phyloP scores from a whole-genome alignment of 2,797 vertebrate genomes.

The Aeoliscus strigatus region DNA sequence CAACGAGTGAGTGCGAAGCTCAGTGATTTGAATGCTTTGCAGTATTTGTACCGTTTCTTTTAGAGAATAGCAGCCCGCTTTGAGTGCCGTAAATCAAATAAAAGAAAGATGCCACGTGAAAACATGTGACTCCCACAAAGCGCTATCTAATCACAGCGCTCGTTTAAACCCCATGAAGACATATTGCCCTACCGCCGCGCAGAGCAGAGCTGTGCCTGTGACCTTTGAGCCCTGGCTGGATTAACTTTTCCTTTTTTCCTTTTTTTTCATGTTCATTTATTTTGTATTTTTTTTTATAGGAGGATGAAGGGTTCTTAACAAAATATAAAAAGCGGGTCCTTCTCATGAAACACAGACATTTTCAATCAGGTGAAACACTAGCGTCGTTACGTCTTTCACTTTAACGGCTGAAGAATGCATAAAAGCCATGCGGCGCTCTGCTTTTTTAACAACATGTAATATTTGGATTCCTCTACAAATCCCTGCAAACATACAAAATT shows the following conservation, averaged over 20 bases:
- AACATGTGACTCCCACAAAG: slow-evolving; percentile 30
- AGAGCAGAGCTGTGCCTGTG: slow-evolving; percentile 27
- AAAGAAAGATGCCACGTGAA: slow-evolving; percentile 3
- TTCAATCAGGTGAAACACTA: no score
- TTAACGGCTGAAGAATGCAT: slow-evolving; percentile 45
- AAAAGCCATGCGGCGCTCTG: slow-evolving; percentile 8
- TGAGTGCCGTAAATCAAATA: not conserved
- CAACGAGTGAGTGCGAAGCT: slow-evolving; percentile 55
- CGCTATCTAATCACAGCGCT: slow-evolving; percentile 42
- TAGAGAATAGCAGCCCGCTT: not conserved
- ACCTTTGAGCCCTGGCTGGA: slow-evolving; percentile 51
- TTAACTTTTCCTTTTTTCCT: slow-evolving; percentile 32
- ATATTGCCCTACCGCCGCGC: slow-evolving; percentile 39
- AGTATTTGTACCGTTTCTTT: no score
- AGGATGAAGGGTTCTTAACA: slow-evolving; percentile 12
- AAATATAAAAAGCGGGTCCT: slow-evolving; percentile 2
- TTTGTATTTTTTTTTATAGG: slow-evolving; percentile 35
- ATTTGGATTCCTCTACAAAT: slow-evolving; percentile 59
- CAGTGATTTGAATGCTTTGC: not conserved
- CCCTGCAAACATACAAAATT: slow-evolving; percentile 42
- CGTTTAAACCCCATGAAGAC: slow-evolving; percentile 39
- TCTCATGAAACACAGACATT: not conserved
- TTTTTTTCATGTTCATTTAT: slow-evolving; percentile 21
- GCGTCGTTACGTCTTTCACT: not conserved
- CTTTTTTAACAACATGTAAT: slow-evolving; percentile 32